These are phyloP conservation scores for Resseliella maxima DNA, from an alignment of 2,888 invertebrate genomes.

Conservation along the genomic window DNA sequence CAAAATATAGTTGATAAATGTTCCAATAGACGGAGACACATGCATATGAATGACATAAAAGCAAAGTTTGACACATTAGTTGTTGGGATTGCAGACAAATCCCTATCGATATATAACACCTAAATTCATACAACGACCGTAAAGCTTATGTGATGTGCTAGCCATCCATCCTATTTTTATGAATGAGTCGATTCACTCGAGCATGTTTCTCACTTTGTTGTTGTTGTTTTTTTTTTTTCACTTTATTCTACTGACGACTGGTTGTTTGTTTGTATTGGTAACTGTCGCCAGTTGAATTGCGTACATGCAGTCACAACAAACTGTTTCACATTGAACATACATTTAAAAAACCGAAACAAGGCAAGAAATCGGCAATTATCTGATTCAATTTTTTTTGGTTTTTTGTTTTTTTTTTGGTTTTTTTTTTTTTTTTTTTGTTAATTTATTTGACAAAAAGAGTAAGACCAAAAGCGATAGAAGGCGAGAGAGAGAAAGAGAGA, in stretches of 20 bases:
- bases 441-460: too few species aligned
- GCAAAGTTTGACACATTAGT: background rate
- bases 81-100: background rate
- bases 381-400: background rate
- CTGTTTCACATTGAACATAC: background rate
- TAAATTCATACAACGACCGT: background rate
- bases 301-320: background rate
- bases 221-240: conserved; percentile 37
- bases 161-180: conserved; percentile 46
- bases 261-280: background rate
- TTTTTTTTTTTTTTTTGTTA: background rate
- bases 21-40: conserved; percentile 8
- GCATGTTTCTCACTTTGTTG: too few species aligned
- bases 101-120: conserved; percentile 8
- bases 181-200: conserved; percentile 42
- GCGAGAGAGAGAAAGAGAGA: too few species aligned
- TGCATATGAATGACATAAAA: background rate
- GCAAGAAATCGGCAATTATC: conserved; percentile 36
- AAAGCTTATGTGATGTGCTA: background rate
- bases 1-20: background rate
- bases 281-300: background rate
- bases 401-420: background rate
- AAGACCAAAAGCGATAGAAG: too few species aligned
- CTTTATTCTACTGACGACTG: too few species aligned
- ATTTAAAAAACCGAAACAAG: background rate